Conservation (phyloP, 2,888 invertebrate genomes). For the Kryphioiulus occultus region DNA sequence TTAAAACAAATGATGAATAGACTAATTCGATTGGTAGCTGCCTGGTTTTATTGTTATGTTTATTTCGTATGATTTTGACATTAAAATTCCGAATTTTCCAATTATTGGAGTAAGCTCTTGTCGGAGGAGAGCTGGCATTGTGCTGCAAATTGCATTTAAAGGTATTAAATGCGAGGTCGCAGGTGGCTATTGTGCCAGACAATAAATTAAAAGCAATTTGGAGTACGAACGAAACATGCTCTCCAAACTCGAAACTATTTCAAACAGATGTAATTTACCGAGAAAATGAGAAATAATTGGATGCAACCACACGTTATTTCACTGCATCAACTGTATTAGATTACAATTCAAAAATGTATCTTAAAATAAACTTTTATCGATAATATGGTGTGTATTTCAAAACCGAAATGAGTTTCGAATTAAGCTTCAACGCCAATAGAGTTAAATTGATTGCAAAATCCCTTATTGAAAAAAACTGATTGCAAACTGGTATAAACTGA, state of each 20-base stretch:
- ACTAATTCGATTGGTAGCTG: background rate
- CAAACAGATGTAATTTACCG: background rate
- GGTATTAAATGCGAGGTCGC: conserved; percentile 22
- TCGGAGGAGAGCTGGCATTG: background rate
- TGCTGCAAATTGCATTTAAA: background rate
- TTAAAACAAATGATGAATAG: background rate
- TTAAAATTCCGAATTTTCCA: background rate
- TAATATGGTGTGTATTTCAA: no score
- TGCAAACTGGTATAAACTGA: no score
- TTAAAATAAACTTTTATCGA: no score
- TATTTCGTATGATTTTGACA: background rate
- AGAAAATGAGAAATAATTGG: background rate
- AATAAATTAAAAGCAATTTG: conserved; percentile 32
- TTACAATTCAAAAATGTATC: no score
- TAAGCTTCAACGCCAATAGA: no score
- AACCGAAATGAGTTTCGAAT: no score
- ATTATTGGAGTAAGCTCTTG: background rate
- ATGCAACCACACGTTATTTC: background rate
- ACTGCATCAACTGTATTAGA: no score
- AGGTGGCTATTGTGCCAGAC: background rate
- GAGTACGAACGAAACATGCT: background rate
- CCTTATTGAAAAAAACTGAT: no score
- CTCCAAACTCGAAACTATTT: background rate
- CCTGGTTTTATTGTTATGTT: background rate
- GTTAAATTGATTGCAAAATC: no score